Evolutionary conservation across 2,888 invertebrate genomes (phyloP).

Genomic region (Agrilus mali): DNA sequence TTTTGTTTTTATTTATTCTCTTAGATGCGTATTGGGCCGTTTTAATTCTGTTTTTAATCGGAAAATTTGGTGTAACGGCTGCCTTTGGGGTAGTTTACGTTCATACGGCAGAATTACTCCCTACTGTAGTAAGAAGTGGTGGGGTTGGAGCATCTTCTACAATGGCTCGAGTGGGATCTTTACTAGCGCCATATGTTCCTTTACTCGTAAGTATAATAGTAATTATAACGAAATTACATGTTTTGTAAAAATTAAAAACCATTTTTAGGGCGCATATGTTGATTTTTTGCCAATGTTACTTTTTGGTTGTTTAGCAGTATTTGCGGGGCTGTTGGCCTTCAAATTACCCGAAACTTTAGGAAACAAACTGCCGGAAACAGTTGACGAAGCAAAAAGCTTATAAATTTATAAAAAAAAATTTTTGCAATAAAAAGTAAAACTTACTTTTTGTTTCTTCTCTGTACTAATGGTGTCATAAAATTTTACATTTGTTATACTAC

Average conservation of each 20-base stretch:
- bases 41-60: slow-evolving; percentile 43
- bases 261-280: slow-evolving; percentile 36
- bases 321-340: slow-evolving; percentile 40
- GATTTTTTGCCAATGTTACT: slow-evolving; percentile 39
- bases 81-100: slow-evolving; percentile 52
- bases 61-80: slow-evolving; percentile 50
- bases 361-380: slow-evolving; percentile 47
- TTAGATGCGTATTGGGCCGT: slow-evolving; percentile 40
- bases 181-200: slow-evolving; percentile 49
- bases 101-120: slow-evolving; percentile 45
- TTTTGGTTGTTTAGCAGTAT: slow-evolving; percentile 39
- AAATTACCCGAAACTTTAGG: slow-evolving; percentile 51
- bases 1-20: slow-evolving; percentile 11
- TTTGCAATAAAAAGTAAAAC: not conserved
- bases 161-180: slow-evolving; percentile 44
- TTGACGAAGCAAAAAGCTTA: slow-evolving; percentile 35
- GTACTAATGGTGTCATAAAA: too few relatives aligned
- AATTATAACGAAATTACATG: not conserved
- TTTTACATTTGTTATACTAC: too few relatives aligned
- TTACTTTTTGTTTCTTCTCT: not conserved
- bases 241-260: slow-evolving; percentile 4
- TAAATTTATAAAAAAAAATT: slow-evolving; percentile 15
- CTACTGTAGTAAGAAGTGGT: slow-evolving; percentile 41
- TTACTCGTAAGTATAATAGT: slow-evolving; percentile 34
- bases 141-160: slow-evolving; percentile 49